Evolutionary conservation across 2,797 vertebrate species (phyloP), one percentile per base, ranked within the genome.

Genomic region (Paratrypauchen microcephalus): DNA sequence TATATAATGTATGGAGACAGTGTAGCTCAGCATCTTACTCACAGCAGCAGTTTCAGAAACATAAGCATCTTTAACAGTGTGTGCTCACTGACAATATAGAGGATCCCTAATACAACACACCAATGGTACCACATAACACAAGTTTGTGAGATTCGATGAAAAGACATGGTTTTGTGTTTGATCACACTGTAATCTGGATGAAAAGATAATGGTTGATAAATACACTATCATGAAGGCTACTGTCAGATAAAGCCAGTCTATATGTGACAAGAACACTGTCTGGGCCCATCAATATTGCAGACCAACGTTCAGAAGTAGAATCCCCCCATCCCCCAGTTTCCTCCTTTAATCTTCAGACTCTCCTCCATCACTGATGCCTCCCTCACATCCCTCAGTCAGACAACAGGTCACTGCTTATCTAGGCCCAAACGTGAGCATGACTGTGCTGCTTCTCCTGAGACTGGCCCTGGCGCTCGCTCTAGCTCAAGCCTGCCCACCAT

Each of bases 241-340:
- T 58, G 5, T 18, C 12, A 57, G 24, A 57, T 28, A 57, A 57
- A 26, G 55, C 15, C 23, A 2, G 55, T 28, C 24, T 26, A 26
- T 57, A 13, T 28, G 24, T 28, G 24, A 28, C 55, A 28, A 28
- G 55, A 16, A 57, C 24, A 57, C 55, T 57, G 55, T 60, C 58
- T 60, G 21, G 59, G 68, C 64, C 56, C 66, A 45, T 82, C 70
- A 78, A 66, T 78, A 63, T 21, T 74, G 50, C 54, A 71, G 59
- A 48, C 65, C 73, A 56, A n/a, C 65, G 68, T 73, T 78, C 36
- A 76, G 82, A 79, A 84, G 85, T 9, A 81, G 68, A 84, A 82
- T 76, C 86, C 88, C 87, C 86, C 89, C 87, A 84, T 88, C 88
- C 90, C 87, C 88, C 88, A 87, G 56, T 79, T 80, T 77, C 61